These are phyloP conservation scores for Acomys russatus DNA, from an alignment of 2,797 vertebrate genomes.

Conservation along the genomic window DNA sequence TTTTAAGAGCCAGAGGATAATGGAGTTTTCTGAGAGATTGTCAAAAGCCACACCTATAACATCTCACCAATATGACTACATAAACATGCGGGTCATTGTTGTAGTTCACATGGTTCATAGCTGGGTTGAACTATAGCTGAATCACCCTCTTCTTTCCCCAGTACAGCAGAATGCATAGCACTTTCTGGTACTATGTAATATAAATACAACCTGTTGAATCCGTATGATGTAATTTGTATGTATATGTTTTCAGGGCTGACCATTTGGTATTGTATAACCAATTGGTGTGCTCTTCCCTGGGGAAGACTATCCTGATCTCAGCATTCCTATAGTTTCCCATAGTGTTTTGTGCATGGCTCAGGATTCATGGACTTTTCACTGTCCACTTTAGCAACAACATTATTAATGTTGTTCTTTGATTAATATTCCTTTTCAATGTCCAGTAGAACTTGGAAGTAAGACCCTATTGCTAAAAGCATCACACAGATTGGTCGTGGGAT, in stretches of 20 bases:
- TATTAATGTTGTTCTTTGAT: no score
- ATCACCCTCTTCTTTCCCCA: not conserved
- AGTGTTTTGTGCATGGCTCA: no score
- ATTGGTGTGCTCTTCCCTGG: not conserved
- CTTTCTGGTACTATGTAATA: not conserved
- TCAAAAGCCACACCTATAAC: not conserved
- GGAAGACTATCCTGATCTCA: not conserved
- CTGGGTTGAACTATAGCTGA: not conserved
- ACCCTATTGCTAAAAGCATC: no score
- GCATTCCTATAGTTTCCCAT: not conserved
- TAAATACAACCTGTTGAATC: not conserved
- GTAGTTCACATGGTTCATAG: not conserved
- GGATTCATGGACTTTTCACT: no score
- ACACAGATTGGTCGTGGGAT: no score
- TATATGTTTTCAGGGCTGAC: not conserved
- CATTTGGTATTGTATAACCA: not conserved
- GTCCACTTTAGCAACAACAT: no score
- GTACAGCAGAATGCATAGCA: not conserved
- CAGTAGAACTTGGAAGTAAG: no score
- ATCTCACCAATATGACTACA: not conserved
- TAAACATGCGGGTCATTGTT: not conserved
- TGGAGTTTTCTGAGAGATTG: not conserved
- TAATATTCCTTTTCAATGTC: no score
- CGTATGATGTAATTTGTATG: not conserved
- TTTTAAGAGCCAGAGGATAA: not conserved